A percentile compares a stretch with the other conserved stretches of the same genome.
These are phyloP conservation scores for Perognathus longimembris DNA, from an alignment of 2,113 vertebrate species.

Conservation along the genomic window DNA sequence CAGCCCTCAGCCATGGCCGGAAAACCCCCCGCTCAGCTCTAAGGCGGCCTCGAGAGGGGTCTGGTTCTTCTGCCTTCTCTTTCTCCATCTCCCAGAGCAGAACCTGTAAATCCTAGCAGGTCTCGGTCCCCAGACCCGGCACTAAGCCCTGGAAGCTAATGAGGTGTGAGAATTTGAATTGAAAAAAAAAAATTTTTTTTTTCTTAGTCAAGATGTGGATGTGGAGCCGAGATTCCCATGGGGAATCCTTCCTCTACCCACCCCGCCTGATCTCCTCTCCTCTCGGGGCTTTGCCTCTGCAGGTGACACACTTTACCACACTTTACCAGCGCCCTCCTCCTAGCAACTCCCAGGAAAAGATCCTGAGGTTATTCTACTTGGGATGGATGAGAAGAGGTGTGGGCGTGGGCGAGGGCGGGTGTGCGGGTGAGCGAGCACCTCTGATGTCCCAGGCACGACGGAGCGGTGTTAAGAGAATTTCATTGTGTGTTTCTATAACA, in stretches of 20 bases:
- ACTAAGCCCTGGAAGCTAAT: conserved; percentile 58
- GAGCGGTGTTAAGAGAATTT: neutral
- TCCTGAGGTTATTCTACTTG: neutral
- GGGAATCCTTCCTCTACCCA: conserved; percentile 35
- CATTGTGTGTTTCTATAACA: too few relatives aligned
- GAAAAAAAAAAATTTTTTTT: neutral
- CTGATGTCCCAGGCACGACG: neutral
- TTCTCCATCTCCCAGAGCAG: neutral
- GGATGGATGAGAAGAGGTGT: too few relatives aligned
- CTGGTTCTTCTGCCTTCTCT: neutral
- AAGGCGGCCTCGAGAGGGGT: neutral
- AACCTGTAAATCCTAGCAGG: conserved; percentile 59
- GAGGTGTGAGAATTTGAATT: conserved; percentile 72
- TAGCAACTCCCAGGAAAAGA: neutral
- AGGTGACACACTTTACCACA: neutral
- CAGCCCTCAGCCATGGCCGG: neutral
- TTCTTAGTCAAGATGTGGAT: conserved; percentile 38
- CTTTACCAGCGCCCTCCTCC: conserved; percentile 22
- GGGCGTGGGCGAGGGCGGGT: too few relatives aligned
- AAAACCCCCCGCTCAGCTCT: neutral
- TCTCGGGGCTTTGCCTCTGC: conserved; percentile 42
- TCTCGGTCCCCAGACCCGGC: neutral
- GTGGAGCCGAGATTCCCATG: conserved; percentile 28
- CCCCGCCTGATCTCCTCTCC: too few relatives aligned
- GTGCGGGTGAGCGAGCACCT: accelerated